These are phyloP conservation scores for Leptopilina syphax DNA, from an alignment of 2,888 invertebrate species.

Conservation along the genomic window DNA sequence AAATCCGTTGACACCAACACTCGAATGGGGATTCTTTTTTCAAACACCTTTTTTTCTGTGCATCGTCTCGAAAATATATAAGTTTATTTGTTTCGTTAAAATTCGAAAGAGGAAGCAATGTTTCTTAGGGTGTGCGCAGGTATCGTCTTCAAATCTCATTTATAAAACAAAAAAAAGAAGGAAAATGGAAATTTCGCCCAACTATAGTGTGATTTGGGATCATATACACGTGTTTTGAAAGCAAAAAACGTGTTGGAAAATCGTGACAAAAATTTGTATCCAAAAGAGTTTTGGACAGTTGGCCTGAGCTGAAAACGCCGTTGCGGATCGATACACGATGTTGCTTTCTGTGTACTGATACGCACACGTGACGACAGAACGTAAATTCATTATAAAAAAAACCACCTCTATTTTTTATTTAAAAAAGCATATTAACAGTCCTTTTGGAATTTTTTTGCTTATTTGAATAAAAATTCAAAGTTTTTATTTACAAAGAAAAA, in stretches of 20 bases:
- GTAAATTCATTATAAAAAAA: slow-evolving; percentile 10
- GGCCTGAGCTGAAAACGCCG: slow-evolving; percentile 14
- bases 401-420: not conserved
- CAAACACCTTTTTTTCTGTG: too few species aligned
- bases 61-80: not conserved
- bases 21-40: too few species aligned
- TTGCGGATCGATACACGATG: slow-evolving; percentile 36
- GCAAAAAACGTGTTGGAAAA: slow-evolving; percentile 18
- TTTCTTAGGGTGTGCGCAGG: not conserved
- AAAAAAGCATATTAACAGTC: too few species aligned
- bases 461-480: too few species aligned
- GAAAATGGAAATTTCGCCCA: not conserved
- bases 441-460: too few species aligned
- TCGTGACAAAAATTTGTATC: slow-evolving; percentile 40
- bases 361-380: slow-evolving; percentile 20
- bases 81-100: not conserved
- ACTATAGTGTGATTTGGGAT: slow-evolving; percentile 22
- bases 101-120: not conserved
- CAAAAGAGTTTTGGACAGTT: slow-evolving; percentile 1
- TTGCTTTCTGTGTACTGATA: slow-evolving; percentile 16
- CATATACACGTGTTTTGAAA: slow-evolving; percentile 31
- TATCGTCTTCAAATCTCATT: not conserved
- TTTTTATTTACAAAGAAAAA: too few species aligned
- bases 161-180: not conserved
- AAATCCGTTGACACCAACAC: too few species aligned